Conservation (phyloP, 2,113 vertebrate genomes). For the Microtus richardsoni region DNA sequence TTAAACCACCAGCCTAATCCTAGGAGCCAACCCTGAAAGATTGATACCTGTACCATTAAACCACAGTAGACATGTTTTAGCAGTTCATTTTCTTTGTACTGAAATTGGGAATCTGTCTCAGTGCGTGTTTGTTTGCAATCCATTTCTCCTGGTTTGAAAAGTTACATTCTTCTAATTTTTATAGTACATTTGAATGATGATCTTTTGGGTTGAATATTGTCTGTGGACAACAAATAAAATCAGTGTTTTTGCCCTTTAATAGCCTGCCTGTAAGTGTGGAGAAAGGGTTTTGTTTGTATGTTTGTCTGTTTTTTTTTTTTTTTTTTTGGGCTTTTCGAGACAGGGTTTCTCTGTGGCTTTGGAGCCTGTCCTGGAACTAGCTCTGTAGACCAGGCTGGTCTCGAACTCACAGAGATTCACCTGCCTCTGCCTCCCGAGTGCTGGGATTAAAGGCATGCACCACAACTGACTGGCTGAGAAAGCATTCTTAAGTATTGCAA, state of each 20-base stretch:
- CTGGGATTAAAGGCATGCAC: no score
- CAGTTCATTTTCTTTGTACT: background rate
- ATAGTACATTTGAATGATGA: background rate
- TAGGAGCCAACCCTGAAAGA: background rate
- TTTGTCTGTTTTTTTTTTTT: no score
- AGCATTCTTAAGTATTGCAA: constrained; percentile 30
- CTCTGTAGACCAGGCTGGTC: no score
- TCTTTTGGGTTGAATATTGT: background rate
- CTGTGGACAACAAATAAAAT: background rate
- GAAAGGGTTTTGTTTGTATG: background rate
- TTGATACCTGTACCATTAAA: background rate
- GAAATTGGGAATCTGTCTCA: background rate
- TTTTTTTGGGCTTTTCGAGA: no score
- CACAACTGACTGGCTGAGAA: background rate
- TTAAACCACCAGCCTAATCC: background rate
- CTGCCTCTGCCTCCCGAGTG: no score
- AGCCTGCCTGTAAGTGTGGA: background rate
- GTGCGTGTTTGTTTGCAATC: constrained; percentile 36
- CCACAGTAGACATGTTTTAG: background rate
- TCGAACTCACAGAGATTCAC: no score
- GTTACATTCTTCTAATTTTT: background rate
- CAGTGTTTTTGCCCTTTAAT: background rate
- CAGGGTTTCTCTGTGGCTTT: no score
- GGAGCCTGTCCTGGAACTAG: no score
- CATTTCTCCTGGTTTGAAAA: constrained; percentile 5